phyloP scores from a whole-genome alignment of 1,140 invertebrate species.

The Papilio dardanus region DNA sequence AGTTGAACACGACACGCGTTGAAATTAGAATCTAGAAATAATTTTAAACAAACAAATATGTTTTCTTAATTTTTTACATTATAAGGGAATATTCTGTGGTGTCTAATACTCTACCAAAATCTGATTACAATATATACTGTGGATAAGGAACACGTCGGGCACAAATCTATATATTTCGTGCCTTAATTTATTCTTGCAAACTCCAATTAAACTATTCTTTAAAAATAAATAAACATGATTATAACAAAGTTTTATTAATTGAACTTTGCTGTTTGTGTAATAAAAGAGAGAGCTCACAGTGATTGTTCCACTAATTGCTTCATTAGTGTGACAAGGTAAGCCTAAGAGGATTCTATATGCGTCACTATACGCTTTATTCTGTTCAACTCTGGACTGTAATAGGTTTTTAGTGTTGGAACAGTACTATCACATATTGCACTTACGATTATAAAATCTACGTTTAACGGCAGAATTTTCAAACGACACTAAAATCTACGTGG shows the following conservation, averaged over 20 bases:
- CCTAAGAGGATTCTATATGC: neutral
- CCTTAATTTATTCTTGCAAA: too few relatives aligned
- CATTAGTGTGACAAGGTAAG: conserved; percentile 22
- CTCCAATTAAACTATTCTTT: too few relatives aligned
- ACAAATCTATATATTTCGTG: too few relatives aligned
- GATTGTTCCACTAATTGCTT: conserved; percentile 5
- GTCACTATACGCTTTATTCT: neutral
- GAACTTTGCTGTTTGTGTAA: neutral
- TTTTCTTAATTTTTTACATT: too few relatives aligned
- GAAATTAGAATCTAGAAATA: too few relatives aligned
- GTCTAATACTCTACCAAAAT: too few relatives aligned
- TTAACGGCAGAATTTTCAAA: too few relatives aligned
- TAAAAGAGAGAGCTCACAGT: conserved; percentile 15
- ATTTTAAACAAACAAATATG: too few relatives aligned
- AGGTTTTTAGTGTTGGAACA: neutral
- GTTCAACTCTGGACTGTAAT: neutral
- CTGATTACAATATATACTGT: neutral
- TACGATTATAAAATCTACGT: too few relatives aligned
- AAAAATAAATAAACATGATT: too few relatives aligned
- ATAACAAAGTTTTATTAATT: conserved; percentile 3
- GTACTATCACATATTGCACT: neutral
- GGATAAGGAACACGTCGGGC: neutral
- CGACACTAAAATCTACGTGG: too few relatives aligned
- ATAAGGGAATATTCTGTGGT: too few relatives aligned
- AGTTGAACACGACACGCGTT: neutral